phyloP scores from a whole-genome alignment of 2,113 vertebrate species.

The Onychostruthus taczanowskii region DNA sequence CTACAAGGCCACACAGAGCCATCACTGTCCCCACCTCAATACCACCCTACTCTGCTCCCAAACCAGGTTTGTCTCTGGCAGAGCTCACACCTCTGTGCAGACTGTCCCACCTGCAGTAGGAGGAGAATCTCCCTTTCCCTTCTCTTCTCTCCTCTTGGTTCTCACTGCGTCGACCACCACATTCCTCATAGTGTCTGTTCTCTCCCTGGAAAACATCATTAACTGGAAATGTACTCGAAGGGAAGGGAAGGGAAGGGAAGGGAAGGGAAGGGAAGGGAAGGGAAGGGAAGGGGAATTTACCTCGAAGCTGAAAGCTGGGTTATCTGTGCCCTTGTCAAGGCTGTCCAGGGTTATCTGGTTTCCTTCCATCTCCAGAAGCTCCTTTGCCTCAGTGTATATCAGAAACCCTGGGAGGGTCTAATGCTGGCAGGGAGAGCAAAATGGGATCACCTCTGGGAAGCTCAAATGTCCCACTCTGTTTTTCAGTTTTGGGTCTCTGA shows the following conservation, averaged over 20 bases:
- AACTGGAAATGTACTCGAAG: background rate
- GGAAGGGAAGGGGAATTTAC: background rate
- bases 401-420: background rate
- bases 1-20: background rate
- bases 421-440: background rate
- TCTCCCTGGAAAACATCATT: constrained; percentile 19
- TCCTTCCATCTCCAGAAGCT: constrained; percentile 24
- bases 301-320: background rate
- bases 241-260: background rate
- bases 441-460: background rate
- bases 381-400: background rate
- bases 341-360: background rate
- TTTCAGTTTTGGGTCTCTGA: background rate
- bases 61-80: background rate
- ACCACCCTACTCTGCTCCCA: background rate
- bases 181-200: background rate
- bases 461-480: background rate
- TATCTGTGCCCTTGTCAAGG: background rate
- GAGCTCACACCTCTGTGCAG: background rate
- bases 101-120: constrained; percentile 17
- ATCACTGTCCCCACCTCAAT: background rate
- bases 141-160: background rate
- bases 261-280: background rate
- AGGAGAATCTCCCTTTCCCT: background rate
- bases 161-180: background rate